Conservation (phyloP, 2,888 invertebrate genomes). For the Apamea monoglypha region DNA sequence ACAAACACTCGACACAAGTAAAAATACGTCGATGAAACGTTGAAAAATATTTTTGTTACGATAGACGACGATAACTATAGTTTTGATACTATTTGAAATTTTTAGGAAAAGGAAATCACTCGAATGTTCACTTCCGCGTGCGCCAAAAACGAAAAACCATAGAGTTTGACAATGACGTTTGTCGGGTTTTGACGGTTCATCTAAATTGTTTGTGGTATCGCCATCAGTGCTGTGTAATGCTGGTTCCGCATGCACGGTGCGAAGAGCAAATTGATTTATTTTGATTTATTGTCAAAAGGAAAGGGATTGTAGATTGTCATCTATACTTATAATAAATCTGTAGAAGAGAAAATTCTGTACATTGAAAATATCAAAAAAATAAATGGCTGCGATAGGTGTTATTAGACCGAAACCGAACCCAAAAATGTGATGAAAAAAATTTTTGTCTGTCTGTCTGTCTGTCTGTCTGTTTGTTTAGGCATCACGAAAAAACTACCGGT, state of each 20-base stretch:
- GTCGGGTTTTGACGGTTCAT: conserved; percentile 47
- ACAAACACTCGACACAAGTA: conserved; percentile 30
- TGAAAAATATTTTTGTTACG: conserved; percentile 37
- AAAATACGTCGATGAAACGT: background rate
- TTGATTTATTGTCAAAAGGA: background rate
- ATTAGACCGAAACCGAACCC: no score
- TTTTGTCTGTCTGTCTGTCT: no score
- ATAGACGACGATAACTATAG: conserved; percentile 63
- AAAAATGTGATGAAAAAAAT: no score
- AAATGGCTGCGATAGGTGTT: no score
- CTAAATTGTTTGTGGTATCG: conserved; percentile 35
- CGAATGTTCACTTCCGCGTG: conserved; percentile 86
- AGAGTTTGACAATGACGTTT: conserved; percentile 63
- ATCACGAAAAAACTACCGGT: no score
- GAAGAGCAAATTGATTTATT: background rate
- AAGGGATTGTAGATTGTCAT: background rate
- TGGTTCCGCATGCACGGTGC: background rate
- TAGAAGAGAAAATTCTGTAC: no score
- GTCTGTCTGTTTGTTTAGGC: no score
- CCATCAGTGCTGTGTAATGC: conserved; percentile 2
- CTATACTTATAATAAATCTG: no score
- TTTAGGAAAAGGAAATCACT: conserved; percentile 85
- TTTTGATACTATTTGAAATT: conserved; percentile 78
- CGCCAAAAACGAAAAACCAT: conserved; percentile 78
- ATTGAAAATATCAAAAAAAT: no score